These are phyloP conservation scores for Epizoanthus illoricatus DNA, from an alignment of 92 coral and sea anemone species.

Conservation along the genomic window DNA sequence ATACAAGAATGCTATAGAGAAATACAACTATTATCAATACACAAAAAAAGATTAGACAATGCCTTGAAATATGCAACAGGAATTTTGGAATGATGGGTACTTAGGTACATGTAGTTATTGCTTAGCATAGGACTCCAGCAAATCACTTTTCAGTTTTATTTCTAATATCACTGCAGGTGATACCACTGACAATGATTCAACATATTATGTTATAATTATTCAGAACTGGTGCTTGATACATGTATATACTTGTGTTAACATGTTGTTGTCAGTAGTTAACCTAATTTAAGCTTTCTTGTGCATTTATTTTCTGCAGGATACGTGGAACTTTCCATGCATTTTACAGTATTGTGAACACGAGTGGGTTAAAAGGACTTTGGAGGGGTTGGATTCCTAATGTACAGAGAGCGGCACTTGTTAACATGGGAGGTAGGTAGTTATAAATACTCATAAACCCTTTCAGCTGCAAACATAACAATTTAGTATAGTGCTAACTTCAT, in stretches of 20 bases:
- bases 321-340: conserved; percentile 88
- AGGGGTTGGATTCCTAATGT: conserved; percentile 98
- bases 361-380: conserved; percentile 89
- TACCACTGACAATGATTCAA: too few relatives aligned
- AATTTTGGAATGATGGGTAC: too few relatives aligned
- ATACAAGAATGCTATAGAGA: too few relatives aligned
- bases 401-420: conserved; percentile 95
- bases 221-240: too few relatives aligned
- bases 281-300: not conserved
- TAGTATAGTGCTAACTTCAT: too few relatives aligned
- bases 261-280: not conserved
- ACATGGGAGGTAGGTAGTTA: conserved; percentile 84
- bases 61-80: too few relatives aligned
- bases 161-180: not conserved
- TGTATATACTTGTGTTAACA: not conserved
- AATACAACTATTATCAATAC: too few relatives aligned
- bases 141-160: not conserved
- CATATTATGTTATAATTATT: too few relatives aligned
- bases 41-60: too few relatives aligned
- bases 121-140: not conserved
- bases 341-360: conserved; percentile 66
- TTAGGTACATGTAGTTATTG: not conserved
- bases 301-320: conserved; percentile 46
- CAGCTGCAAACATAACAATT: too few relatives aligned
- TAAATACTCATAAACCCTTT: too few relatives aligned